phyloP scores from a whole-genome alignment of 35 echinoderm and acorn worm genomes.

The Amphiura filiformis region DNA sequence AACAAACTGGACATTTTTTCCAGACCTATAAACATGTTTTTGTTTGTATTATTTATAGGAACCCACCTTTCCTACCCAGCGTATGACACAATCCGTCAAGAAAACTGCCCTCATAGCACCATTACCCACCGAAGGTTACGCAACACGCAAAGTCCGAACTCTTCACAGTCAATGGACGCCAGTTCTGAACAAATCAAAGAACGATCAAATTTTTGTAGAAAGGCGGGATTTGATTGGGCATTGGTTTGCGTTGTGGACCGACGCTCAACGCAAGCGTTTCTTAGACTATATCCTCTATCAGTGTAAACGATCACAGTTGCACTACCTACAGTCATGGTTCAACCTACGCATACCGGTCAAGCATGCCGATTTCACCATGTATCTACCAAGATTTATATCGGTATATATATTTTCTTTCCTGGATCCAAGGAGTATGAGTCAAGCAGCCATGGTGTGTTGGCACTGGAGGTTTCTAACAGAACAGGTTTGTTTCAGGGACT shows the following conservation, averaged over 20 bases:
- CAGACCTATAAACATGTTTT: background rate
- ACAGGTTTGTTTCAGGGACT: constrained; percentile 64
- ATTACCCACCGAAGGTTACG: constrained; percentile 10
- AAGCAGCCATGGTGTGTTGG: constrained; percentile 83
- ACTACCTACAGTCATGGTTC: constrained; percentile 84
- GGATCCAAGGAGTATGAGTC: constrained; percentile 89
- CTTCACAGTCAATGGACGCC: constrained; percentile 80
- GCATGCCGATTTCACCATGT: constrained; percentile 78
- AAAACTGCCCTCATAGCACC: constrained; percentile 53
- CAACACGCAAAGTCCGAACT: constrained; percentile 58
- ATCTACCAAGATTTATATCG: constrained; percentile 77
- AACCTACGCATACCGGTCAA: constrained; percentile 64
- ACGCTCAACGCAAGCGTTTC: constrained; percentile 87
- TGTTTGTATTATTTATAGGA: background rate
- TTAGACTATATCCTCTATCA: constrained; percentile 68
- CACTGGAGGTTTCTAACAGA: constrained; percentile 96
- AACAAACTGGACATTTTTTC: background rate
- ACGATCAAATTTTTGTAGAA: constrained; percentile 88
- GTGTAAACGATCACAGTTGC: constrained; percentile 70
- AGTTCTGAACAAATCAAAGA: constrained; percentile 70
- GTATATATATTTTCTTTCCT: constrained; percentile 95
- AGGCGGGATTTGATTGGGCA: constrained; percentile 84
- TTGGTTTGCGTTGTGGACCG: constrained; percentile 99
- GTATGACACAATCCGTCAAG: constrained; percentile 18
- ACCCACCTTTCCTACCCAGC: constrained; percentile 7